Evolutionary conservation across 2,888 invertebrate genomes (phyloP).

Genomic region (Listrodromus nycthemerus): DNA sequence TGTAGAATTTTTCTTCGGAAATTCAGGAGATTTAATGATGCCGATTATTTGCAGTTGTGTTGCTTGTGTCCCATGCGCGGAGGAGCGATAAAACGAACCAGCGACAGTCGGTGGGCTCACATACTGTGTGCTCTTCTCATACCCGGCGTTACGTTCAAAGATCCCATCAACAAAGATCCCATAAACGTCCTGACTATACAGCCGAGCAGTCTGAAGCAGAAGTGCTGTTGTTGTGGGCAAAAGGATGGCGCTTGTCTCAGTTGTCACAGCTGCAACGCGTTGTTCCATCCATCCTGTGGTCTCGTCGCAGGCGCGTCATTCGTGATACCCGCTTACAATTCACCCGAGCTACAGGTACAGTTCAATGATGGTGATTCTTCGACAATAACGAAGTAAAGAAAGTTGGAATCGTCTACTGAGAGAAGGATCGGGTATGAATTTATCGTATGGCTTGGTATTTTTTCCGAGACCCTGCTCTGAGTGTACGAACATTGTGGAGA

Average conservation of each 20-base stretch:
- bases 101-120: slow-evolving; percentile 88
- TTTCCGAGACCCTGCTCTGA: no score
- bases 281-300: slow-evolving; percentile 88
- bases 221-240: slow-evolving; percentile 82
- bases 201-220: slow-evolving; percentile 73
- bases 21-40: background rate
- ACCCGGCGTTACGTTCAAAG: slow-evolving; percentile 87
- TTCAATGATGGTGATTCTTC: background rate
- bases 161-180: slow-evolving; percentile 82
- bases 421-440: no score
- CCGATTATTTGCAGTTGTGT: slow-evolving; percentile 83
- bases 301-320: slow-evolving; percentile 85
- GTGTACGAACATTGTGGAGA: background rate
- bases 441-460: no score
- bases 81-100: slow-evolving; percentile 88
- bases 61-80: slow-evolving; percentile 86
- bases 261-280: slow-evolving; percentile 84
- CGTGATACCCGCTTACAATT: slow-evolving; percentile 78
- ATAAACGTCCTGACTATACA: slow-evolving; percentile 81
- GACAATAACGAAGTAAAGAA: background rate
- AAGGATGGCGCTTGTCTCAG: slow-evolving; percentile 85
- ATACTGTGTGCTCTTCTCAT: slow-evolving; percentile 88
- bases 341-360: slow-evolving; percentile 77
- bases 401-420: no score
- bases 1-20: slow-evolving; percentile 3